These are phyloP conservation scores for Drosophila demipolita DNA, from an alignment of 2,888 invertebrate species.

Conservation along the genomic window DNA sequence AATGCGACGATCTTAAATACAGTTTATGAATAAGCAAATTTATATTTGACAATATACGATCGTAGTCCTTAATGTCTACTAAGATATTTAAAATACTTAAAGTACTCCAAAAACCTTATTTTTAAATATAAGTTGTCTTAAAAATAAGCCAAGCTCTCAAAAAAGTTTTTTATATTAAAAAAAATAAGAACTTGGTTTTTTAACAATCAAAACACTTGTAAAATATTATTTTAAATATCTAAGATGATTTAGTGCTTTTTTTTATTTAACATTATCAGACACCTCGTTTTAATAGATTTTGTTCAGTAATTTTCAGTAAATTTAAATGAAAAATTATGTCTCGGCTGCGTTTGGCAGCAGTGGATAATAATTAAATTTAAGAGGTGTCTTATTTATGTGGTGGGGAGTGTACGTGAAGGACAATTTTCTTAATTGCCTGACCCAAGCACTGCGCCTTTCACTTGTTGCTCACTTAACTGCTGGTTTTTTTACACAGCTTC, in stretches of 20 bases:
- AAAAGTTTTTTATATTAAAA: too few species aligned
- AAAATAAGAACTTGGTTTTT: too few species aligned
- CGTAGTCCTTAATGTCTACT: too few species aligned
- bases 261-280: neutral
- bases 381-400: neutral
- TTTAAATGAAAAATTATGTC: neutral
- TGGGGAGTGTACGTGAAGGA: conserved; percentile 11
- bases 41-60: neutral
- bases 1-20: neutral
- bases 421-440: conserved; percentile 12
- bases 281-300: neutral
- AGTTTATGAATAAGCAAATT: neutral
- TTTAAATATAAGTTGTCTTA: too few species aligned
- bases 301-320: neutral
- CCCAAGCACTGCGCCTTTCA: conserved; percentile 54
- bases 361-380: neutral
- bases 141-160: too few species aligned
- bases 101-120: neutral
- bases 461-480: conserved; percentile 42
- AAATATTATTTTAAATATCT: neutral
- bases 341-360: neutral
- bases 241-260: neutral
- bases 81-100: neutral
- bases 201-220: neutral
- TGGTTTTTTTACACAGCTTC: conserved; percentile 10